These are phyloP conservation scores for Dryomyza anilis DNA, from an alignment of 2,888 invertebrate species.

Conservation along the genomic window DNA sequence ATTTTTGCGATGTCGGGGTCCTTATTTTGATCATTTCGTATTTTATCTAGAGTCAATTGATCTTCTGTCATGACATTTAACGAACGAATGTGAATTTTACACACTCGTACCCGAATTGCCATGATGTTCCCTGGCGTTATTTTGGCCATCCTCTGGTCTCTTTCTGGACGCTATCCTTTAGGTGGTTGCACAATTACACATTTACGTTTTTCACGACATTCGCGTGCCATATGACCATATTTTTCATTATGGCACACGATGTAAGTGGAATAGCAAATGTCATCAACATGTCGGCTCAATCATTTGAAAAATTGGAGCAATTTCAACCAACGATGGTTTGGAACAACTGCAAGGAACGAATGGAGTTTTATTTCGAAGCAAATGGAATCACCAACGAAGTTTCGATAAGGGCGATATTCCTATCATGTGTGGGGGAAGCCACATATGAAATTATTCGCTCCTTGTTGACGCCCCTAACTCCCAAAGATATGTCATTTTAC, in stretches of 20 bases:
- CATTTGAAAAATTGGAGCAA: not conserved
- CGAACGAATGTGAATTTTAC: too few species aligned
- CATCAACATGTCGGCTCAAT: not conserved
- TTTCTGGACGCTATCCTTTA: too few species aligned
- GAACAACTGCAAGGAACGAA: conserved; percentile 28
- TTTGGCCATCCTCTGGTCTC: too few species aligned
- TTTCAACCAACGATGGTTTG: conserved; percentile 15
- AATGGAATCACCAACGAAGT: not conserved
- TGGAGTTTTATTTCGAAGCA: conserved; percentile 63
- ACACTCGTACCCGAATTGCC: too few species aligned
- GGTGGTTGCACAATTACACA: too few species aligned
- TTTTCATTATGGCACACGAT: not conserved
- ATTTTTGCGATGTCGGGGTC: too few species aligned
- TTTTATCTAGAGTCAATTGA: too few species aligned
- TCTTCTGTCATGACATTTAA: too few species aligned
- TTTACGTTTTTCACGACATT: too few species aligned
- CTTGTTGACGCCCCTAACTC: not conserved
- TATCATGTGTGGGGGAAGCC: conserved; percentile 11
- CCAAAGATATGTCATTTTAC: not conserved
- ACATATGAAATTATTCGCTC: not conserved
- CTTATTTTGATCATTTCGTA: too few species aligned
- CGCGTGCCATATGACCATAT: too few species aligned
- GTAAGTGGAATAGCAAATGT: not conserved
- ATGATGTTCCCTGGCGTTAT: too few species aligned
- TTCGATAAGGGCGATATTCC: not conserved